phyloP scores from a whole-genome alignment of 1,140 invertebrate species.

The Phortica variegata region DNA sequence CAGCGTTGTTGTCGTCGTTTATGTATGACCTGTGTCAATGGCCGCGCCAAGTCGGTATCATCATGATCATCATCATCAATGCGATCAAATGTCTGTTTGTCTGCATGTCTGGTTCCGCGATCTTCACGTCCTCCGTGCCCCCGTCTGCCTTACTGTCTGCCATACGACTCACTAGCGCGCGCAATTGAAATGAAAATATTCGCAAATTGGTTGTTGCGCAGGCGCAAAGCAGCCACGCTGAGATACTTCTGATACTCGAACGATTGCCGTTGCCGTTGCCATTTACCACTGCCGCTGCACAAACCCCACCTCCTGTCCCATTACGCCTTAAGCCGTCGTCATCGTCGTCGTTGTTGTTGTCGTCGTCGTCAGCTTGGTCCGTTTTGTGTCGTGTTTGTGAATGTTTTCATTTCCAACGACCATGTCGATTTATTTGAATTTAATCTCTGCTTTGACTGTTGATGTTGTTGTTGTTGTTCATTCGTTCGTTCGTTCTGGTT shows the following conservation, averaged over 20 bases:
- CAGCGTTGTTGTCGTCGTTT: slow-evolving; percentile 6
- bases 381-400: slow-evolving; percentile 36
- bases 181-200: slow-evolving; percentile 57
- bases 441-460: slow-evolving; percentile 46
- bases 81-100: slow-evolving; percentile 4
- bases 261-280: slow-evolving; percentile 6
- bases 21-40: slow-evolving; percentile 41
- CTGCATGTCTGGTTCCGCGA: slow-evolving; percentile 3
- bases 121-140: no score
- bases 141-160: no score
- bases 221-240: no score
- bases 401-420: slow-evolving; percentile 50
- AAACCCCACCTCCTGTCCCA: not conserved
- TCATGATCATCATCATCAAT: not conserved
- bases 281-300: not conserved
- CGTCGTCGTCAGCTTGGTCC: not conserved
- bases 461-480: slow-evolving; percentile 17
- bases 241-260: no score
- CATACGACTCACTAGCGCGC: slow-evolving; percentile 19
- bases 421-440: slow-evolving; percentile 56
- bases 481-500: slow-evolving; percentile 13
- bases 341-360: not conserved
- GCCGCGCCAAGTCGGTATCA: slow-evolving; percentile 18
- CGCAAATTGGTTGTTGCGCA: slow-evolving; percentile 51
- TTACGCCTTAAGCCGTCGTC: not conserved